These are phyloP conservation scores for Plecotus auritus DNA, from an alignment of 2,113 vertebrate species.

Conservation along the genomic window DNA sequence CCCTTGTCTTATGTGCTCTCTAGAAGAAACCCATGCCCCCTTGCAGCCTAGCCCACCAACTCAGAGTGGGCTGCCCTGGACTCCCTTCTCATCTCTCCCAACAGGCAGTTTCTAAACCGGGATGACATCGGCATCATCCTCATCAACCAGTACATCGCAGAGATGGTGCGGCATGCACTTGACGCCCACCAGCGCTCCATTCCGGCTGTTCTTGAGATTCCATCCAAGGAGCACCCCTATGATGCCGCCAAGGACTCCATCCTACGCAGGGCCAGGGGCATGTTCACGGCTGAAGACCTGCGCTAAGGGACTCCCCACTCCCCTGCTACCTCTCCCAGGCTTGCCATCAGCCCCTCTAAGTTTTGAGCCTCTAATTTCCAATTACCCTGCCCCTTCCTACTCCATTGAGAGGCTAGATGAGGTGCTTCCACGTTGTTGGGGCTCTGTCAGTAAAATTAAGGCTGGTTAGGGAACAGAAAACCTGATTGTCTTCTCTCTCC, in stretches of 20 bases:
- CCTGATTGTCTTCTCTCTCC: neutral
- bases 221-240: slow-evolving; percentile 96
- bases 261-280: slow-evolving; percentile 92
- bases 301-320: slow-evolving; percentile 76
- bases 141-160: slow-evolving; percentile 95
- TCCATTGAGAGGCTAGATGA: neutral
- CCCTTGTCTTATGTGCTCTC: neutral
- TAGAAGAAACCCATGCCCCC: neutral
- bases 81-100: neutral
- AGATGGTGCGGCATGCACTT: slow-evolving; percentile 95
- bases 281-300: slow-evolving; percentile 94
- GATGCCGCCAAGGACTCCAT: slow-evolving; percentile 96
- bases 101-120: slow-evolving; percentile 90
- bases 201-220: slow-evolving; percentile 93
- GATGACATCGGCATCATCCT: slow-evolving; percentile 96
- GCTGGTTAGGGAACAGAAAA: slow-evolving; percentile 25
- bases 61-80: neutral
- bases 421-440: neutral
- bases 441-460: slow-evolving; percentile 37
- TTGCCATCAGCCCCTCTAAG: neutral
- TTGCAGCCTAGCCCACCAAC: neutral
- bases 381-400: neutral
- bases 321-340: neutral
- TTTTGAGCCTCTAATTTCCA: slow-evolving; percentile 30
- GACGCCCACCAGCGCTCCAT: slow-evolving; percentile 92